phyloP scores from a whole-genome alignment of 2,113 vertebrate genomes.

The Psettodes erumei region DNA sequence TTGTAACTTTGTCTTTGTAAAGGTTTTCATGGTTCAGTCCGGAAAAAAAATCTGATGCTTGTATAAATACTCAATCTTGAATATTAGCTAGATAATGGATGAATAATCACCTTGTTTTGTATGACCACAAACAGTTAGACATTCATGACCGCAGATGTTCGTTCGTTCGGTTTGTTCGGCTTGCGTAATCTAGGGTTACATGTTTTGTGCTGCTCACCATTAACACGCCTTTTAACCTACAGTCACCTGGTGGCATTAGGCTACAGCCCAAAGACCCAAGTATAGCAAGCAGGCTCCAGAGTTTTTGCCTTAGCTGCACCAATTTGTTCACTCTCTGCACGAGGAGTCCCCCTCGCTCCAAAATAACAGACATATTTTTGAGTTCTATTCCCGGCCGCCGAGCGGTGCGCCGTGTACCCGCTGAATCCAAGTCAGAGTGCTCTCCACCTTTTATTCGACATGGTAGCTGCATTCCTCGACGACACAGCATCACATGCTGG shows the following conservation, averaged over 20 bases:
- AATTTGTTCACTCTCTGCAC: slow-evolving; percentile 37
- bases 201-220: slow-evolving; percentile 63
- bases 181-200: slow-evolving; percentile 34
- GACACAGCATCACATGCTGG: slow-evolving; percentile 49
- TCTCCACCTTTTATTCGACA: slow-evolving; percentile 5
- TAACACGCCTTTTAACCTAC: slow-evolving; percentile 58
- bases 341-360: slow-evolving; percentile 37
- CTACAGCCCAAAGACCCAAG: slow-evolving; percentile 74
- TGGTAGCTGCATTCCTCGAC: slow-evolving; percentile 56
- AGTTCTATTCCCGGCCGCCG: slow-evolving; percentile 23
- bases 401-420: slow-evolving; percentile 12
- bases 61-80: slow-evolving; percentile 55
- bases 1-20: slow-evolving; percentile 63
- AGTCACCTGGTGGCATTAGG: slow-evolving; percentile 68
- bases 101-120: slow-evolving; percentile 51
- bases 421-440: slow-evolving; percentile 13
- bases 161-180: slow-evolving; percentile 15
- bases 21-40: slow-evolving; percentile 60
- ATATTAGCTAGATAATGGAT: slow-evolving; percentile 60
- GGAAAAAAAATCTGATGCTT: slow-evolving; percentile 54
- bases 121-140: slow-evolving; percentile 24
- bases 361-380: slow-evolving; percentile 39
- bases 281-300: slow-evolving; percentile 32
- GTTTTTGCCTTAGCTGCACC: slow-evolving; percentile 58
- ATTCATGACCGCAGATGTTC: slow-evolving; percentile 31